These are phyloP conservation scores for Drosophila prostipennis DNA, from an alignment of 2,888 invertebrate genomes.

Conservation along the genomic window DNA sequence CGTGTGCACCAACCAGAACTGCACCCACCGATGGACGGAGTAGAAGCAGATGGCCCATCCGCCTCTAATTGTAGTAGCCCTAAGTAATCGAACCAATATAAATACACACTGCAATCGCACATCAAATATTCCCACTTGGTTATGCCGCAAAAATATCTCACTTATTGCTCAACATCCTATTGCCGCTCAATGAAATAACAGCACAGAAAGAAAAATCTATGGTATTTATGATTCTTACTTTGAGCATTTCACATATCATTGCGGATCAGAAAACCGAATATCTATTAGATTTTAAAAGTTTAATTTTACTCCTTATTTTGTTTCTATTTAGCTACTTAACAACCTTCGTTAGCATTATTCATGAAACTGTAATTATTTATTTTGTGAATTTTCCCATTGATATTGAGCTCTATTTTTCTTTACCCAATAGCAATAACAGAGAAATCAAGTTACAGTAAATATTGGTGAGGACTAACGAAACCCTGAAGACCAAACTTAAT, in stretches of 20 bases:
- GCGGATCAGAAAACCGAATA: too few species aligned
- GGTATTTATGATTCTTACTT: not conserved
- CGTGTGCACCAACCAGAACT: slow-evolving; percentile 96
- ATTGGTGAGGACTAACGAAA: slow-evolving; percentile 5
- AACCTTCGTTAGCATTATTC: too few species aligned
- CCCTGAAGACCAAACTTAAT: not conserved
- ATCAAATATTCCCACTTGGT: slow-evolving; percentile 8
- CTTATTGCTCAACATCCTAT: slow-evolving; percentile 15
- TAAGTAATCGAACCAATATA: slow-evolving; percentile 33
- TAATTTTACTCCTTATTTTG: too few species aligned
- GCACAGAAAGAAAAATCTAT: not conserved
- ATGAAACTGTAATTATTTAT: too few species aligned
- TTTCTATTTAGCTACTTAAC: too few species aligned
- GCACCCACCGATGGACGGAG: slow-evolving; percentile 98
- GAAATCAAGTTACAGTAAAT: slow-evolving; percentile 8
- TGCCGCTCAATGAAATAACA: slow-evolving; percentile 7
- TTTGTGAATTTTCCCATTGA: not conserved
- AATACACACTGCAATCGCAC: slow-evolving; percentile 5
- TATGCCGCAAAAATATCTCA: slow-evolving; percentile 55
- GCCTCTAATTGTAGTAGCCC: slow-evolving; percentile 25
- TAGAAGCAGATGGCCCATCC: slow-evolving; percentile 81
- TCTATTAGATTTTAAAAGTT: too few species aligned
- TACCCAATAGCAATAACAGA: not conserved
- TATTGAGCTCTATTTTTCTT: not conserved
- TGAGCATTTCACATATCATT: not conserved